Evolutionary conservation across 92 coral and sea anemone genomes (phyloP), one percentile per base, ranked within the genome.

Genomic region (Epizoanthus stellaris): DNA sequence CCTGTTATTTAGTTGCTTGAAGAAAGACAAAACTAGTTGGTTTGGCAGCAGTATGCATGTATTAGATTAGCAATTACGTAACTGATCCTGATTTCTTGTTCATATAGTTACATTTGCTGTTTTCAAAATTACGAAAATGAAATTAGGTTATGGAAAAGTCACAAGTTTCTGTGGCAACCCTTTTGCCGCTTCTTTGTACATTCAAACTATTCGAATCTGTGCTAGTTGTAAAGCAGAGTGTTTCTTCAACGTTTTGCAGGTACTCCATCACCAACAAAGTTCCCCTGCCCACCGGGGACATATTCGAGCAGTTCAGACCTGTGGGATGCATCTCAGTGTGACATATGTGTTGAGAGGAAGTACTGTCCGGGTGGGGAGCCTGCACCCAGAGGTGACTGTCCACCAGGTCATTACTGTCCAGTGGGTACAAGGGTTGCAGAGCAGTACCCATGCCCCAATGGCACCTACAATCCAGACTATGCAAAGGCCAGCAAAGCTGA

Each of bases 321-420:
- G 70, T 89, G 77, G 76, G 93, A 93, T 47, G 96, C 99, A 3
- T 93, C 98, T 36, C 98, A 96, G 86, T 96, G 99, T 83, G 93
- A 95, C 45, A 76, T 9, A 7, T 96, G 99, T 75, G 88, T 95
- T 42, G 98, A 91, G 64, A 86, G 99, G 67, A 90, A 84, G 76
- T 96, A 96, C 94, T 96, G 99, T 87, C 98, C 98, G 8, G 99
- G 99, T 3, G 98, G 99, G 65, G 98, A 94, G 65, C 91, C 98
- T 56, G 85, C 80, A 25, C 98, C 99, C 3, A 88, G 95, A 62
- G 99, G 96, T 75, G 82, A 76, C 87, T 96, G 99, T 76, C 98
- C 99, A 25, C 99, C 99, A 5, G 99, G 99, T 0, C 79, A 91
- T 75, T 96, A 91, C 80, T 96, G 98, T 84, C 99, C 98, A n/a